phyloP scores from a whole-genome alignment of 2,888 invertebrate genomes.

The Mantis religiosa region DNA sequence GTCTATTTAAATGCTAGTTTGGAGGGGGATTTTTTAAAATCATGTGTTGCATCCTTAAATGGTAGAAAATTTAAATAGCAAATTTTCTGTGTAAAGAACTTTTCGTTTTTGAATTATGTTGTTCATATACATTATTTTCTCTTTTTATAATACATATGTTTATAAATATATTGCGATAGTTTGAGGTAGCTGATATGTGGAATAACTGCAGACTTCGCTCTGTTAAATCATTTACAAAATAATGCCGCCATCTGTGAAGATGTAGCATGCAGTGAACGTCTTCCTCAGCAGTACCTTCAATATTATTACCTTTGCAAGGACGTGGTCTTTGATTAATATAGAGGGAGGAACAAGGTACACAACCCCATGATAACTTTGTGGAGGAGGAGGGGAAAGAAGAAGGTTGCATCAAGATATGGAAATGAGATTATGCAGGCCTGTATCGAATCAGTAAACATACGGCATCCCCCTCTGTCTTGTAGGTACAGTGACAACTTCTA shows the following conservation, averaged over 20 bases:
- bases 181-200: too few relatives aligned
- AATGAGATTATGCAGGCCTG: background rate
- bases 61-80: too few relatives aligned
- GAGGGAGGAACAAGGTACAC: background rate
- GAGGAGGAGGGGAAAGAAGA: background rate
- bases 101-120: too few relatives aligned
- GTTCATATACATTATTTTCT: too few relatives aligned
- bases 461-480: background rate
- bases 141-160: too few relatives aligned
- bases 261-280: background rate
- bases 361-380: background rate
- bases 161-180: too few relatives aligned
- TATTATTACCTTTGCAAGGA: background rate
- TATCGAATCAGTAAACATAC: background rate
- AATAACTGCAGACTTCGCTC: too few relatives aligned
- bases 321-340: background rate
- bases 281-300: background rate
- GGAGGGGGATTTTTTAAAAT: too few relatives aligned
- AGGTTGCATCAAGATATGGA: conserved; percentile 9
- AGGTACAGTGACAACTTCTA: background rate
- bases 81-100: too few relatives aligned
- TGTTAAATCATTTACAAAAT: too few relatives aligned
- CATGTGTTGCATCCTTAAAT: too few relatives aligned
- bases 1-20: too few relatives aligned
- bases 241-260: background rate